phyloP scores from a whole-genome alignment of 2,888 invertebrate genomes.

The Chymomyza caudatula region DNA sequence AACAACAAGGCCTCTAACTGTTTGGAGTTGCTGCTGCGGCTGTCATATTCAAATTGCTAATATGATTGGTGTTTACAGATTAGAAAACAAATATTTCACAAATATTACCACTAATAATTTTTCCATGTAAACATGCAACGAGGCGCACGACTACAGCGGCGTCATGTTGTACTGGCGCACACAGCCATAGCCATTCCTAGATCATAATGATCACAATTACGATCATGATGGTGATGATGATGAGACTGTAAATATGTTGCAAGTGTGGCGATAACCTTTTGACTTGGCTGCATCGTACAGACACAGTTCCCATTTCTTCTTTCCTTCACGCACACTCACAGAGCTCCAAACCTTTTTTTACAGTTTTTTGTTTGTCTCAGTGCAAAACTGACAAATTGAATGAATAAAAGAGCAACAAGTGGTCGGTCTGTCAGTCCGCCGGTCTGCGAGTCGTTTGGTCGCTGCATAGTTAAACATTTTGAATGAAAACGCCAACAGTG shows the following conservation, averaged over 20 bases:
- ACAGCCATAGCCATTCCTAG: neutral
- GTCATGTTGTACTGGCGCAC: neutral
- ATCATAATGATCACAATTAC: neutral
- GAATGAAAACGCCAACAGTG: conserved; percentile 66
- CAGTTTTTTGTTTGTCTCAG: conserved; percentile 22
- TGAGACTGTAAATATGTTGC: conserved; percentile 58
- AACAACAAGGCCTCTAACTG: conserved; percentile 60
- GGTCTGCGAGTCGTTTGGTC: conserved; percentile 21
- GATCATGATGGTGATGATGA: conserved; percentile 38
- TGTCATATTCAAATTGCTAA: conserved; percentile 77
- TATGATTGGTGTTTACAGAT: conserved; percentile 77
- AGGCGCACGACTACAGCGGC: conserved; percentile 2
- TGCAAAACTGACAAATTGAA: conserved; percentile 77
- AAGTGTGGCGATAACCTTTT: conserved; percentile 76
- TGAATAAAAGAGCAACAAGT: conserved; percentile 77
- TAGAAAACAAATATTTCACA: conserved; percentile 77
- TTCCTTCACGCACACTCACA: neutral
- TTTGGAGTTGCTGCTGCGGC: conserved; percentile 47
- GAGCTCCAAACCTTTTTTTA: neutral
- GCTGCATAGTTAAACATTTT: conserved; percentile 64
- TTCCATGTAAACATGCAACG: conserved; percentile 47
- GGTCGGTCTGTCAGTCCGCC: conserved; percentile 54
- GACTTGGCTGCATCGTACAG: conserved; percentile 44
- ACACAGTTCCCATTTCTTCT: neutral
- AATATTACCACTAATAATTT: conserved; percentile 74